Evolutionary conservation across 2,113 vertebrate genomes (phyloP), one percentile per base, ranked within the genome.

Genomic region (Uria lomvia): DNA sequence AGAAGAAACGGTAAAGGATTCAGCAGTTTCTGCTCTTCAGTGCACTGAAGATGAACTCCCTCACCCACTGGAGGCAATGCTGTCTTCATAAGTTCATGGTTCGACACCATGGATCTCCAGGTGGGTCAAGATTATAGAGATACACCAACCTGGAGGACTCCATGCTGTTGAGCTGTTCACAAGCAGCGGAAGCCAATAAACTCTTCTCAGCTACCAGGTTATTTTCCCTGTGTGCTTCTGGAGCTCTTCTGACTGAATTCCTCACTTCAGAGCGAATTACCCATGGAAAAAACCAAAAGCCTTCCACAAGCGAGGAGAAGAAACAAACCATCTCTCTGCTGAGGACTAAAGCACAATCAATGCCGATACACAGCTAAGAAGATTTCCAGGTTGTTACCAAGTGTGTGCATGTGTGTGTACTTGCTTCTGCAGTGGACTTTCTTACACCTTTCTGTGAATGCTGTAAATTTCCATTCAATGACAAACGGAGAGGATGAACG

Each of bases 31-130:
- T 56, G 47, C 66, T 82, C 59, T 66, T 62, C n/a, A 5, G 17
- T 42, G 3, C 47, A 3, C 24, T 70, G 75, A 66, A 75, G 96
- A 95, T 90, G 98, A 98, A 9, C 56, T 78, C 22, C 65, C 52
- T 26, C 56, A 87, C 71, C 76, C 72, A 71, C n/a, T 78, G 94
- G 94, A 97, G 95, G 88, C 96, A 85, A 60, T 42, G 72, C 85
- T 96, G 92, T 92, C 95, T 94, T 92, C 90, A 23, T 94, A 96
- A 96, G 97, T 98, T 98, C 98, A 98, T 95, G 96, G 97, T 98
- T 98, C 98, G 94, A 97, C 98, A 98, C 98, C 98, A 98, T 98
- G 98, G 98, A 98, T 98, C 98, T 98, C 98, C 98, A 98, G 98
- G 98, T 98, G 98, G 98, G 98, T 98, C 98, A 98, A 97, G 96